phyloP scores from a whole-genome alignment of 1,140 invertebrate genomes.

The Plodia interpunctella region DNA sequence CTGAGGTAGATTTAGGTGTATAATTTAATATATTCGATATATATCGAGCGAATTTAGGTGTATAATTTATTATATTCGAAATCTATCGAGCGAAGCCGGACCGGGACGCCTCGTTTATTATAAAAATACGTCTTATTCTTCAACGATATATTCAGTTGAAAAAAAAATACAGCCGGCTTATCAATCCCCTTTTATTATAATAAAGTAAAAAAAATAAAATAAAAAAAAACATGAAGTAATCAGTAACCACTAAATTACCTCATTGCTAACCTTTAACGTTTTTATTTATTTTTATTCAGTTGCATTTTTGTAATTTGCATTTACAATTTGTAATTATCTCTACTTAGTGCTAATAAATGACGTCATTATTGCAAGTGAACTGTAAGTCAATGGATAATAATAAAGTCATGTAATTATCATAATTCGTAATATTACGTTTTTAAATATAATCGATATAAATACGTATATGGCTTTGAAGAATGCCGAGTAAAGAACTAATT shows the following conservation, averaged over 20 bases:
- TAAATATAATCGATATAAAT: background rate
- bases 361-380: background rate
- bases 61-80: too few relatives aligned
- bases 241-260: background rate
- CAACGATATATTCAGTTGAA: too few relatives aligned
- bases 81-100: too few relatives aligned
- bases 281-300: background rate
- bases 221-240: background rate
- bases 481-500: background rate
- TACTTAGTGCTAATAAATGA: background rate
- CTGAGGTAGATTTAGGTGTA: too few relatives aligned
- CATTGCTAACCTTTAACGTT: background rate
- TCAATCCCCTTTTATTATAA: too few relatives aligned
- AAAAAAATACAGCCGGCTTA: too few relatives aligned
- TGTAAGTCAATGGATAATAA: background rate
- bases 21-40: too few relatives aligned
- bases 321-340: background rate
- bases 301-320: background rate
- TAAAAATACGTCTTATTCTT: too few relatives aligned
- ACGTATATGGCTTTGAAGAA: too few relatives aligned
- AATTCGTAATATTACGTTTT: background rate
- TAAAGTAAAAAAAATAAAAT: too few relatives aligned
- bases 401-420: background rate
- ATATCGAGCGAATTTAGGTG: too few relatives aligned
- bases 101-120: too few relatives aligned